A percentile compares a stretch with the other conserved stretches of the same genome.
phyloP scores from a whole-genome alignment of 2,113 vertebrate species.

The Campylorhamphus procurvoides region DNA sequence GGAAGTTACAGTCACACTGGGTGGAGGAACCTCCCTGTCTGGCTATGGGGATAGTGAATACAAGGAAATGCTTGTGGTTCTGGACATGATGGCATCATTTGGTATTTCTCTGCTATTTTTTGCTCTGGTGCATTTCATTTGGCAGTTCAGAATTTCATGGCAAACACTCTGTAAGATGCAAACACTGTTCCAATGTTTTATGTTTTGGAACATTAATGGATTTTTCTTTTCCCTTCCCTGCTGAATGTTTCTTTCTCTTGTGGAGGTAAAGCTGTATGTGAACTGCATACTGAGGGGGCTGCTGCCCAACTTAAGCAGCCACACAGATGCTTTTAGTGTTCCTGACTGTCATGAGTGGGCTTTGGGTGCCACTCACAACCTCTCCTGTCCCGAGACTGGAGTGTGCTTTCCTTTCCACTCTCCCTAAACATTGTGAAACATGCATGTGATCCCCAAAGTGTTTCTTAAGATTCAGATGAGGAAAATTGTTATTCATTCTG shows the following conservation, averaged over 20 bases:
- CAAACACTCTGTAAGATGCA: constrained; percentile 31
- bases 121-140: constrained; percentile 42
- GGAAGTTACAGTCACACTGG: constrained; percentile 61
- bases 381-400: not conserved
- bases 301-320: not conserved
- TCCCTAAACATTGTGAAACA: not conserved
- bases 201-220: not conserved
- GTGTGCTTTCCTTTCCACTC: not conserved
- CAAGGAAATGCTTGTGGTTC: constrained; percentile 71
- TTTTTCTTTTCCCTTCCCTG: not conserved
- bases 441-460: not conserved
- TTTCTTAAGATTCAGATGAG: constrained; percentile 16
- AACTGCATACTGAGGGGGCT: constrained; percentile 5
- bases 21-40: constrained; percentile 68
- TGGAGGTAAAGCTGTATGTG: constrained; percentile 16
- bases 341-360: not conserved
- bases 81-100: constrained; percentile 47
- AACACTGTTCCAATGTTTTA: not conserved
- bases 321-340: not conserved
- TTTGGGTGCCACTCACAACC: not conserved
- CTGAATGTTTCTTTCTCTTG: constrained; percentile 31
- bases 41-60: constrained; percentile 61
- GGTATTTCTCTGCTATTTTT: constrained; percentile 63
- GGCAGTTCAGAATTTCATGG: constrained; percentile 11
- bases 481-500: constrained; percentile 35